Evolutionary conservation across 2,888 invertebrate species (phyloP).

Genomic region (Listrodromus nycthemerus): DNA sequence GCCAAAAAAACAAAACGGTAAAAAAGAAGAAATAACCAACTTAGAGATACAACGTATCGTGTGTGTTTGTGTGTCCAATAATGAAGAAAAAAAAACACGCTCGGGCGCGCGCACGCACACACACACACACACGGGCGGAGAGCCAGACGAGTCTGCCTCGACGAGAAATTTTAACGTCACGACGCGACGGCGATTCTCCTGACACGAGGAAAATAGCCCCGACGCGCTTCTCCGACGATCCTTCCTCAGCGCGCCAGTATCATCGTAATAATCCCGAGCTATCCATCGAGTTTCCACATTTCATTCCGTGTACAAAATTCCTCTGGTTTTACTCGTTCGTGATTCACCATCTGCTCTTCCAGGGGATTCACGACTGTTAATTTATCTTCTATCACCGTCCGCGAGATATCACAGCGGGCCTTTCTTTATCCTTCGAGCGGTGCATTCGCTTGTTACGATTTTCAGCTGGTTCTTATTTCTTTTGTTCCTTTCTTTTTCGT

Average conservation of each 20-base stretch:
- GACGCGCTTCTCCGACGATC: background rate
- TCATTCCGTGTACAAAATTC: background rate
- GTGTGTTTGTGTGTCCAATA: background rate
- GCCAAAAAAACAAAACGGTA: constrained; percentile 13
- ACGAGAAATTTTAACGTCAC: constrained; percentile 18
- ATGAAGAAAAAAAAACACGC: background rate
- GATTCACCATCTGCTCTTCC: background rate
- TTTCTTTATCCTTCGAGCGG: constrained; percentile 1
- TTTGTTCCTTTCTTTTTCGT: constrained; percentile 7
- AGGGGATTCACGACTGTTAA: background rate
- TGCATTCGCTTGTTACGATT: background rate
- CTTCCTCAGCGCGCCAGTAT: background rate
- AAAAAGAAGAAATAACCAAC: constrained; percentile 10
- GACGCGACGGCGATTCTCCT: background rate
- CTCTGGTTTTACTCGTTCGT: background rate
- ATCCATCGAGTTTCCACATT: constrained; percentile 1
- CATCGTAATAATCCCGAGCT: background rate
- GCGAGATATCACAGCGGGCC: background rate
- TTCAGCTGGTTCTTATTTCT: background rate
- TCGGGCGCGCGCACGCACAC: constrained; percentile 5
- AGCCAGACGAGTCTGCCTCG: constrained; percentile 17
- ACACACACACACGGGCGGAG: constrained; percentile 8
- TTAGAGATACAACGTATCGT: background rate
- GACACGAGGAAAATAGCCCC: background rate
- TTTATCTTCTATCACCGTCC: background rate